Base-by-base conservation (phyloP, 2,113 vertebrate species). In the Brachypteracias leptosomus region DNA sequence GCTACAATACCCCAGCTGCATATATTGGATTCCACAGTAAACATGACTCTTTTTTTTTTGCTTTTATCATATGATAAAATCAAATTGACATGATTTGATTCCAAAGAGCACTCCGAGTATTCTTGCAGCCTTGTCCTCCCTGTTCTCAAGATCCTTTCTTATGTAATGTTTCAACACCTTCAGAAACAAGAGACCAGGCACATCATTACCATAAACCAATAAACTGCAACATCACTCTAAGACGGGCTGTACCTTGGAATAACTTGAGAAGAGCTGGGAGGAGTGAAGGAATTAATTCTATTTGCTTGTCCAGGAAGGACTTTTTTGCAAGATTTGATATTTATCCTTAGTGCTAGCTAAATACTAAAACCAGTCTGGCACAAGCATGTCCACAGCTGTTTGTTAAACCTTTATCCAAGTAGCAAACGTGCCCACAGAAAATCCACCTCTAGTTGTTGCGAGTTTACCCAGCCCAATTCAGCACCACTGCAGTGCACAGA, bases 351-450 rank as follows among this genome's bases (percentile, higher is more conserved):
- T 70, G 82, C 63, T 85, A 95, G 35, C 42, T 90, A 88, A 93
- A 92, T 57, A 38, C 35, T 74, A 77, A 92, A 93, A 86, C 67
- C 76, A 90, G 84, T 66, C 88, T 93, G 92, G 68, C 79, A 95
- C 46, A 36, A 44, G n/a, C 62, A 74, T 13, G 46, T 31, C 51
- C 82, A 88, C 57, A n/a, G 38, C 5, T 90, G 36, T 75, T 85
- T 66, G 36, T 42, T 74, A 1, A 82, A 77, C 74, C 54, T 66
- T 58, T 55, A 70, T 3, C 65, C 47, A 93, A 70, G 78, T 31
- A 76, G 68, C 35, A 92, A 95, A 90, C 24, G 20, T 74, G 51
- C 6, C 12, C 24, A 59, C 51, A 74, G 47, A 95, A 91, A 88
- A 95, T 52, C 38, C 49, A 90, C 46, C 46, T 42, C 38, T 8